phyloP scores from a whole-genome alignment of 2,888 invertebrate genomes.

The Folsomia candida region DNA sequence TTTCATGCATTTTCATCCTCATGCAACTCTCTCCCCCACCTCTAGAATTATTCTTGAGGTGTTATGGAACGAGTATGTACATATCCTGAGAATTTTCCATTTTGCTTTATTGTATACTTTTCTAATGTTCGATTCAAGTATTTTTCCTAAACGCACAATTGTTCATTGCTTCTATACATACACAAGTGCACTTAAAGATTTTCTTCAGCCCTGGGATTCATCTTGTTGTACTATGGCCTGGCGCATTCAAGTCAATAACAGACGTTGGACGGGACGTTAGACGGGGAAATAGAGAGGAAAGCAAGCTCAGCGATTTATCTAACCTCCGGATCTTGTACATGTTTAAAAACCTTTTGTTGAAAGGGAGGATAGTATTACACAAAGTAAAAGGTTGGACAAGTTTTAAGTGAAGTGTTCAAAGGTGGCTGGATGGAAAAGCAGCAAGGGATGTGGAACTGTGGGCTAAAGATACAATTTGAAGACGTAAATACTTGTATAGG shows the following conservation, averaged over 20 bases:
- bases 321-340: slow-evolving; percentile 5
- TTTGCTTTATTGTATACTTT: too few species aligned
- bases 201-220: too few species aligned
- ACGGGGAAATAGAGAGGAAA: not conserved
- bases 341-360: slow-evolving; percentile 14
- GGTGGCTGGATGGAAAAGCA: not conserved
- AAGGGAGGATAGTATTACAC: slow-evolving; percentile 7
- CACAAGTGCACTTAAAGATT: not conserved
- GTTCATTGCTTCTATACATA: not conserved
- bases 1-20: not conserved
- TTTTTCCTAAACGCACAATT: not conserved
- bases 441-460: not conserved
- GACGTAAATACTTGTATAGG: not conserved
- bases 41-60: too few species aligned
- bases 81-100: too few species aligned
- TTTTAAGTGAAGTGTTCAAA: not conserved
- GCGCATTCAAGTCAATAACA: not conserved
- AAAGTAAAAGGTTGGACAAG: slow-evolving; percentile 7
- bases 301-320: not conserved
- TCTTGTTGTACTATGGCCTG: too few species aligned
- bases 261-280: not conserved
- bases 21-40: too few species aligned
- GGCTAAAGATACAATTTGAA: not conserved
- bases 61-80: too few species aligned
- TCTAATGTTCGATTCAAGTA: not conserved